These are phyloP conservation scores for Hydropsyche tenuis DNA, from an alignment of 1,140 invertebrate species.

Conservation along the genomic window DNA sequence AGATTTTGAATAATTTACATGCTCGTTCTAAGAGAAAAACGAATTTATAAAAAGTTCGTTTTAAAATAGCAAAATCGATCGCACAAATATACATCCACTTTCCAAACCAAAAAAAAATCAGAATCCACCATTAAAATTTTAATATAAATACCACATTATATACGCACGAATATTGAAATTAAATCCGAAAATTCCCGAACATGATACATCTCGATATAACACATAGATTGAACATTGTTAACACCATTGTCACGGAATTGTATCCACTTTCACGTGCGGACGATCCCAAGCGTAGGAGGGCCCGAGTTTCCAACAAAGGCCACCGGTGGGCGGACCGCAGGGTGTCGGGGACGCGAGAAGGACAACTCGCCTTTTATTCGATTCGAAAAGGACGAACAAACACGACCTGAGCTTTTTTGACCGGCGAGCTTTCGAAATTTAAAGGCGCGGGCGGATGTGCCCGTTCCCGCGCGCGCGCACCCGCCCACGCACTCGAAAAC, in stretches of 20 bases:
- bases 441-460: background rate
- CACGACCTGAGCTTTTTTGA: conserved; percentile 8
- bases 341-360: conserved; percentile 5
- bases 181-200: no score
- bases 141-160: no score
- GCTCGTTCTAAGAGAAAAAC: no score
- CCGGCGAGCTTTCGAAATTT: conserved; percentile 13
- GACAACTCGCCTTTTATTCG: conserved; percentile 41
- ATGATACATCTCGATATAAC: background rate
- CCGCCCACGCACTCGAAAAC: conserved; percentile 4
- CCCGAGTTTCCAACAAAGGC: background rate
- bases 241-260: background rate
- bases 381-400: conserved; percentile 37
- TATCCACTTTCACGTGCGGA: conserved; percentile 12
- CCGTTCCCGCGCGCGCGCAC: no score
- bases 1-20: no score
- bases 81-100: no score
- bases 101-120: no score
- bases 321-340: conserved; percentile 6
- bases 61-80: no score
- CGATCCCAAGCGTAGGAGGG: background rate
- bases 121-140: no score
- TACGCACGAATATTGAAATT: no score
- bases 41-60: no score
- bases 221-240: background rate